Base-by-base conservation (phyloP, 2,888 invertebrate genomes). In the Drosophila colorata region DNA sequence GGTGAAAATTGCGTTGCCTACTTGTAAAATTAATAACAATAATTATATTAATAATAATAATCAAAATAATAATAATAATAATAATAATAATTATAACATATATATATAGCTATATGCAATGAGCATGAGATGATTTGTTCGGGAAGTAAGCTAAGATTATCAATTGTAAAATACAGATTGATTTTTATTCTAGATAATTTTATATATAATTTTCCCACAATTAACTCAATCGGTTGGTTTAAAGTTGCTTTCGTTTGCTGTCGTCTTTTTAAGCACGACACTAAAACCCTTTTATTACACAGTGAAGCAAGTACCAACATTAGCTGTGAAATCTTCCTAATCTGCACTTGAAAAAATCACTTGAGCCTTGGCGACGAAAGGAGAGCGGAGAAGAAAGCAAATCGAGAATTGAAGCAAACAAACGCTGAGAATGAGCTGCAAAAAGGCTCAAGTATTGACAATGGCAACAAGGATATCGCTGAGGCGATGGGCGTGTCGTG, bases 361-460 rank as follows among this genome's bases (percentile, higher is more conserved):
- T 81, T 72, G 75, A 61, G 48, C 35, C 49, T 18, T 16, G 40
- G 23, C 46, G 61, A 35, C 40, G 31, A 52, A 43, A 9, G 31
- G 31, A 16, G 23, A 41, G 25, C 14, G 31, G n/a, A 14, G 31
- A 46, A 47, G 69, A 65, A 69, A 74, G 71, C 64, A 61, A 68
- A 68, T 56, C 66, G 68, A 79, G 83, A 76, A 80, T 77, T 64
- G 84, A 80, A 69, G 70, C 78, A 75, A 78, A 78, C 78, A 66
- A 78, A 64, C 73, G 58, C 81, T 73, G 66, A 67, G 85, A 84
- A 83, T 83, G 83, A 84, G 87, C 87, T 87, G 83, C 76, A 87
- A 87, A 86, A 83, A 83, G 87, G 84, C 87, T 86, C 80, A 83
- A 86, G 82, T 81, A 83, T 83, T 87, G 83, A 83, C 87, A 83